Evolutionary conservation across 2,113 vertebrate genomes (phyloP).

Genomic region (Poeciliopsis prolifica): DNA sequence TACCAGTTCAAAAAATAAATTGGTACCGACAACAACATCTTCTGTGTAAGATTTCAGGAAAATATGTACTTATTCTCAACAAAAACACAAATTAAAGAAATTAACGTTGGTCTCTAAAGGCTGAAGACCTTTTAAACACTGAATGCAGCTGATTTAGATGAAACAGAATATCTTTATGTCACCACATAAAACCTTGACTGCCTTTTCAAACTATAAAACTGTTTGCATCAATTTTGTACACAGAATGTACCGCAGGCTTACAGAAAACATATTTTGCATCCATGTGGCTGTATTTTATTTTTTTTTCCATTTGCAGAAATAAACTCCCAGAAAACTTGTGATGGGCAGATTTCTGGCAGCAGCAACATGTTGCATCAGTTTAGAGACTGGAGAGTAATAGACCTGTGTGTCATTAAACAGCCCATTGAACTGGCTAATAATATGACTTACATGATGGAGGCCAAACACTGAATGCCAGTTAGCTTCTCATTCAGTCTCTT

Average conservation of each 20-base stretch:
- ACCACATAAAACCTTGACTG: neutral
- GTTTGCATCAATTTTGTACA: too few species aligned
- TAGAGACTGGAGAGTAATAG: slow-evolving; percentile 74
- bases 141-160: neutral
- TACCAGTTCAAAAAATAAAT: too few species aligned
- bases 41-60: too few species aligned
- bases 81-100: neutral
- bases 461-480: slow-evolving; percentile 42
- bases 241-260: too few species aligned
- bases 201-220: too few species aligned
- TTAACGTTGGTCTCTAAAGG: too few species aligned
- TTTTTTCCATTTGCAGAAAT: slow-evolving; percentile 1
- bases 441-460: slow-evolving; percentile 69
- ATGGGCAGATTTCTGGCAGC: slow-evolving; percentile 64
- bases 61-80: neutral
- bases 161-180: neutral
- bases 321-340: slow-evolving; percentile 53
- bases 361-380: slow-evolving; percentile 58
- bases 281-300: neutral
- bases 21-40: too few species aligned
- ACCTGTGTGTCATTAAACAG: slow-evolving; percentile 74
- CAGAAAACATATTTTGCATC: too few species aligned
- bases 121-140: too few species aligned
- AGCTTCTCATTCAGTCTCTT: slow-evolving; percentile 44
- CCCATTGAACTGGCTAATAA: slow-evolving; percentile 77